A percentile compares a stretch with the other conserved stretches of the same genome.
These are phyloP conservation scores for Nomada ruficornis DNA, from an alignment of 2,888 invertebrate species.

Conservation along the genomic window DNA sequence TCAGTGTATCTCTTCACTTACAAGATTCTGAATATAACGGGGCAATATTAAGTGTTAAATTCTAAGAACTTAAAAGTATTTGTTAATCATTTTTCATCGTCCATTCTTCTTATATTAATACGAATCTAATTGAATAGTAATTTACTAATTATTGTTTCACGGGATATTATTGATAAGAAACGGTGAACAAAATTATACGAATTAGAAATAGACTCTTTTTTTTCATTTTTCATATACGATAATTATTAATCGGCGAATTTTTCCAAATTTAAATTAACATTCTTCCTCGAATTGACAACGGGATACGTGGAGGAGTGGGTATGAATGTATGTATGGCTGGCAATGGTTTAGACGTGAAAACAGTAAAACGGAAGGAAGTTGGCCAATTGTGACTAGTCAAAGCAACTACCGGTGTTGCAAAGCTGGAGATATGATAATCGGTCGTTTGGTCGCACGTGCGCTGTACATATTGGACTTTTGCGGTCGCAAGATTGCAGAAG, in stretches of 20 bases:
- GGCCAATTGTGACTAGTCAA: constrained; percentile 21
- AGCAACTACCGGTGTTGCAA: constrained; percentile 26
- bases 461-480: constrained; percentile 50
- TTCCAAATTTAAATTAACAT: not conserved
- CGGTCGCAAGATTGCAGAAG: constrained; percentile 19
- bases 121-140: not conserved
- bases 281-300: not conserved
- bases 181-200: not conserved
- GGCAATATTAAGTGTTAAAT: constrained; percentile 23
- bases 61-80: not conserved
- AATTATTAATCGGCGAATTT: not conserved
- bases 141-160: constrained; percentile 2
- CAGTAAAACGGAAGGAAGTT: constrained; percentile 6
- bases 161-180: not conserved
- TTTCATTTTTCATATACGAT: not conserved
- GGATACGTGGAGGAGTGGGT: not conserved
- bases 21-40: constrained; percentile 75
- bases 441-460: constrained; percentile 35
- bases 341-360: not conserved
- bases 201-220: not conserved
- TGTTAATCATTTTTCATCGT: no score
- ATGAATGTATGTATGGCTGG: not conserved
- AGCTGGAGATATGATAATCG: constrained; percentile 32
- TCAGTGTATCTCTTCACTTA: constrained; percentile 48
- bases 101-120: not conserved